Base-by-base conservation (phyloP, 1,140 invertebrate genomes). In the Zaprionus capensis region DNA sequence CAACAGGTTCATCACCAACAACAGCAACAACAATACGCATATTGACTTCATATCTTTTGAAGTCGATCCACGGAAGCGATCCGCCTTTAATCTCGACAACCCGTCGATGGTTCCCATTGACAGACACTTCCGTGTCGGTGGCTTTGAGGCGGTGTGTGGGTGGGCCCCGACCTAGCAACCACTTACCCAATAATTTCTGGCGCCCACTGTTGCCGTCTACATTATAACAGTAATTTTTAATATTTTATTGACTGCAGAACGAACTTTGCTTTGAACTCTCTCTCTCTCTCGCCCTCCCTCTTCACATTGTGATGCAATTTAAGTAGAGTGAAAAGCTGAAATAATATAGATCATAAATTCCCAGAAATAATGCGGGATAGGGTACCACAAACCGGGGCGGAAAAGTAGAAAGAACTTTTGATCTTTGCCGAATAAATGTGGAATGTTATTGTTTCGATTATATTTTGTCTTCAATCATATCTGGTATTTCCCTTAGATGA, bases 191-290 rank as follows among this genome's bases (percentile, higher is more conserved):
- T 11, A 24, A 34, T n/a, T 22, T 36, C 38, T 71, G 73, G 66
- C 80, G 75, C 75, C 75, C 53, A n/a, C 58, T 56, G 49, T 56
- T 66, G 57, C 67, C 56, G 64, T 69, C 51, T 87, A 81, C 79
- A 46, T 85, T 70, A 72, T 86, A 73, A 71, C 66, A 58, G 63
- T 71, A 82, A 87, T 87, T 87, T 87, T 80, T 87, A 87, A 87
- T 87, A 87, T 87, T 87, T 87, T 87, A 82, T 82, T 64, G 57
- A 74, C 63, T 14, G 14, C n/a, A 26, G 38, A 36, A 22, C 53
- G 59, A 76, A 72, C 49, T 31, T 26, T 61, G 56, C 83, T 86
- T 86, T 86, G 83, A 86, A 86, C 83, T 82, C 63, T 28, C 44
- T 57, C 44, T 57, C 38, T 44, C 31, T n/a, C 46, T 28, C 38